Evolutionary conservation across 2,797 vertebrate species (phyloP).

Genomic region (Valencia hispanica): DNA sequence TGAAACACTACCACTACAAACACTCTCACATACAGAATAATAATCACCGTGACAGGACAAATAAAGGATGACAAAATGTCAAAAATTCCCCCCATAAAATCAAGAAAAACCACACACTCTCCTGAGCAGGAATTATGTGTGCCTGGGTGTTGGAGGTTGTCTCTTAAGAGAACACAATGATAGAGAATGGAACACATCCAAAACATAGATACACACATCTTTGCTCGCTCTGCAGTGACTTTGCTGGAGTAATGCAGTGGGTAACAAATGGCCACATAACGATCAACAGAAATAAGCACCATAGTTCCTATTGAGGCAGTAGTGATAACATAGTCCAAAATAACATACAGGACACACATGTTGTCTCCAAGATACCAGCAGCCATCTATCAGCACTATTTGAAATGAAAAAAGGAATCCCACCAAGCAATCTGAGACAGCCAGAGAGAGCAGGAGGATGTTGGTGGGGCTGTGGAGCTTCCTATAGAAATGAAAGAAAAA

Average conservation of each 20-base stretch:
- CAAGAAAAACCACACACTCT: not conserved
- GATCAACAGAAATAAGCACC: not conserved
- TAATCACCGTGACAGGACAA: not conserved
- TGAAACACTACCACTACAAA: slow-evolving; percentile 2
- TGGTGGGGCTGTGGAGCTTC: slow-evolving; percentile 31
- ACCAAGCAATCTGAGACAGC: slow-evolving; percentile 29
- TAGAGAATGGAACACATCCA: slow-evolving; percentile 11
- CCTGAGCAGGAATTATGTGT: slow-evolving; percentile 6
- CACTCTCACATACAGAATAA: slow-evolving; percentile 4
- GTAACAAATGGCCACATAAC: slow-evolving; percentile 44
- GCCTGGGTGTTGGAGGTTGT: not conserved
- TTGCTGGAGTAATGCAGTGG: slow-evolving; percentile 51
- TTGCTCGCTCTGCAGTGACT: slow-evolving; percentile 32
- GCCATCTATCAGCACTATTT: not conserved
- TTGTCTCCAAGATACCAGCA: slow-evolving; percentile 23
- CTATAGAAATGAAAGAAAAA: slow-evolving; percentile 12
- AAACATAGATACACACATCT: slow-evolving; percentile 6
- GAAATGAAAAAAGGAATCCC: slow-evolving; percentile 6
- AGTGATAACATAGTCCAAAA: not conserved
- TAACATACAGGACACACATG: not conserved
- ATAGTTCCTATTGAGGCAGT: slow-evolving; percentile 13
- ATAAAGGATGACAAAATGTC: not conserved
- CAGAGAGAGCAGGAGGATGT: slow-evolving; percentile 11
- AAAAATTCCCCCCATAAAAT: not conserved
- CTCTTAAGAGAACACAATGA: not conserved